Evolutionary conservation across 2,797 vertebrate species (phyloP).

Genomic region (Pipistrellus nathusii): DNA sequence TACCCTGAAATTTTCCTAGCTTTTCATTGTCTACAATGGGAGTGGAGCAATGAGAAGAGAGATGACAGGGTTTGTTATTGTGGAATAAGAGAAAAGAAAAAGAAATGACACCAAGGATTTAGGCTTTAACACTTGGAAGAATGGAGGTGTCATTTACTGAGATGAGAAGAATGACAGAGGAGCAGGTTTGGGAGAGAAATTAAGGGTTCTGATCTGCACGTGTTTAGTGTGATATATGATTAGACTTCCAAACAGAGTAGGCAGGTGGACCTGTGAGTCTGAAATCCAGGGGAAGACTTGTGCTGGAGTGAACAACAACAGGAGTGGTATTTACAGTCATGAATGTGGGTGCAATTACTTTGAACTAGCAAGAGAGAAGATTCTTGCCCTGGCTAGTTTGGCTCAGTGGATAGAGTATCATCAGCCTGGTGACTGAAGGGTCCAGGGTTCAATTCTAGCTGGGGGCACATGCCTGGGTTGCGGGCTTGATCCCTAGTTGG

Average conservation of each 20-base stretch:
- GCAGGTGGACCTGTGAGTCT: not conserved
- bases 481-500: no score
- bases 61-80: not conserved
- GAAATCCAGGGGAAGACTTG: constrained; percentile 2
- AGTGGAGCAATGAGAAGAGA: not conserved
- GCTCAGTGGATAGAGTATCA: no score
- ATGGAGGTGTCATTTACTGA: not conserved
- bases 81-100: not conserved
- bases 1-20: no score
- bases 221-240: not conserved
- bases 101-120: not conserved
- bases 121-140: not conserved
- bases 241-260: not conserved
- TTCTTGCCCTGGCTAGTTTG: not conserved
- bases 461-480: no score
- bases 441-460: no score
- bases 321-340: not conserved
- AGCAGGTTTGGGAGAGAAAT: not conserved
- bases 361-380: not conserved
- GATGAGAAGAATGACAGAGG: not conserved
- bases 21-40: no score
- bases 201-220: not conserved
- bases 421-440: no score
- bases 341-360: not conserved
- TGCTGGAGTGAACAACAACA: not conserved